Evolutionary conservation across 2,797 vertebrate genomes (phyloP).

Genomic region (Prunella strophiata): DNA sequence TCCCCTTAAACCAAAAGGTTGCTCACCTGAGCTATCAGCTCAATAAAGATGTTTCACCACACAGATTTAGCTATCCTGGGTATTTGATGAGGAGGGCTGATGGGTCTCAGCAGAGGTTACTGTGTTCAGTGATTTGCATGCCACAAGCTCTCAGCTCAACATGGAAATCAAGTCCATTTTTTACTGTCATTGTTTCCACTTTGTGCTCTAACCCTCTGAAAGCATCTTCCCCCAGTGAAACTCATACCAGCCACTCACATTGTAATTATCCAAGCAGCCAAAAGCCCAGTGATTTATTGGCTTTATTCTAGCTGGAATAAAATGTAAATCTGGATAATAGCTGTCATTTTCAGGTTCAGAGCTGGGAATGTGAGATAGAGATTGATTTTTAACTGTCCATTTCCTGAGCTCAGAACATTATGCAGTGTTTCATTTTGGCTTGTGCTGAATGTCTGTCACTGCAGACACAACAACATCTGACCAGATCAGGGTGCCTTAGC

Average conservation of each 20-base stretch:
- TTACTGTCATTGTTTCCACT: slow-evolving; percentile 75
- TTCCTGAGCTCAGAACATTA: slow-evolving; percentile 72
- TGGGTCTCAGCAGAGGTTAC: not conserved
- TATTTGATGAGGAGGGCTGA: not conserved
- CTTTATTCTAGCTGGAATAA: slow-evolving; percentile 78
- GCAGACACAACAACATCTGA: not conserved
- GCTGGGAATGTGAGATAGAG: slow-evolving; percentile 70
- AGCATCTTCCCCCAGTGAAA: not conserved
- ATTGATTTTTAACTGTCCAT: slow-evolving; percentile 77
- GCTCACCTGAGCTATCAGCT: not conserved
- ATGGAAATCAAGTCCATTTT: slow-evolving; percentile 71
- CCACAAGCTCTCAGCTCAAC: slow-evolving; percentile 51
- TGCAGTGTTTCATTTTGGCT: slow-evolving; percentile 58
- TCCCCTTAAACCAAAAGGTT: not conserved
- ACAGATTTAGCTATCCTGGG: not conserved
- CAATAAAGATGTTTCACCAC: not conserved
- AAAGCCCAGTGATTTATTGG: slow-evolving; percentile 79
- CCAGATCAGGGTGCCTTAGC: not conserved
- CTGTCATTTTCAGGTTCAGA: slow-evolving; percentile 77
- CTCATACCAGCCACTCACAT: slow-evolving; percentile 53
- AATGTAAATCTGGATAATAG: slow-evolving; percentile 83
- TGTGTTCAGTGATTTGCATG: slow-evolving; percentile 55
- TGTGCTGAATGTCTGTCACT: slow-evolving; percentile 16
- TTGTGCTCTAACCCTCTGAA: slow-evolving; percentile 33
- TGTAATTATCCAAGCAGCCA: slow-evolving; percentile 78